Conservation (phyloP, 2,888 invertebrate genomes). For the Drymonia ruficornis region DNA sequence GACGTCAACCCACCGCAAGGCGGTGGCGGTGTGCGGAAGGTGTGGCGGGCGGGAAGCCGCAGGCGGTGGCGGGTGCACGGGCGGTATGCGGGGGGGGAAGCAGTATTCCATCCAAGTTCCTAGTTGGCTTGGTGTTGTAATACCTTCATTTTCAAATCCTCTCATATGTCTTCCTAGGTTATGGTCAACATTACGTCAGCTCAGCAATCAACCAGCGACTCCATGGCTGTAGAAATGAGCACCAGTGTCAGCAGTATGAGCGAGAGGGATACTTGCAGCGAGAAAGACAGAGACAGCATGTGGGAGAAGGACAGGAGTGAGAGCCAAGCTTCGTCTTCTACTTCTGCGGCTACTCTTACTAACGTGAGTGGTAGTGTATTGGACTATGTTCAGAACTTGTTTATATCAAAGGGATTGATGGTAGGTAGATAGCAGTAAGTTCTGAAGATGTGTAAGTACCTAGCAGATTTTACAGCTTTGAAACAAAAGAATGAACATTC, state of each 20-base stretch:
- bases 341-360: slow-evolving; percentile 85
- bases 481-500: no score
- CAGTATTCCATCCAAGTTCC: no score
- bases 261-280: slow-evolving; percentile 69
- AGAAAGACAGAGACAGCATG: slow-evolving; percentile 75
- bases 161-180: slow-evolving; percentile 8
- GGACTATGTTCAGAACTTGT: background rate
- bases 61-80: no score
- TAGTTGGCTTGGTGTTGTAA: no score
- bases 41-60: no score
- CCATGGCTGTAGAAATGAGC: slow-evolving; percentile 68
- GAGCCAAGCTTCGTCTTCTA: slow-evolving; percentile 77
- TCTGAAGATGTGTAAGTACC: no score
- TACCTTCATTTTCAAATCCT: no score
- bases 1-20: no score
- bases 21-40: no score
- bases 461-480: no score
- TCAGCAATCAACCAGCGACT: slow-evolving; percentile 59
- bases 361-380: slow-evolving; percentile 80
- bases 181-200: slow-evolving; percentile 23
- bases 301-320: slow-evolving; percentile 76
- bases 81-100: no score
- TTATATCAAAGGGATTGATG: no score
- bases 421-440: slow-evolving; percentile 1
- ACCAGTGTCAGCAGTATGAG: slow-evolving; percentile 72